Conservation (phyloP, 2,113 vertebrate species). For the Shinisaurus crocodilurus region DNA sequence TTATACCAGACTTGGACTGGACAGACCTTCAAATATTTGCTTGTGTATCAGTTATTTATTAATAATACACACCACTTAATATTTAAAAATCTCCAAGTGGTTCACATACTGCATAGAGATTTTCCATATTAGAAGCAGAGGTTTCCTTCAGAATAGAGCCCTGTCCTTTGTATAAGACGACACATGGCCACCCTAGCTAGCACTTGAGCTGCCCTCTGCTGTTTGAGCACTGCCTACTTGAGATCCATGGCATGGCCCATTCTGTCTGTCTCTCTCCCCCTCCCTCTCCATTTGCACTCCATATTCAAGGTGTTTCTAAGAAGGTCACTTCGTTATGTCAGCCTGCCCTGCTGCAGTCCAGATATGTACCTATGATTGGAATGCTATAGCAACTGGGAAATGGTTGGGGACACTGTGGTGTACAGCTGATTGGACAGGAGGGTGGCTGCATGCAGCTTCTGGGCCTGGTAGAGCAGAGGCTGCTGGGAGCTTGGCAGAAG, state of each 20-base stretch:
- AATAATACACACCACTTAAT: too few species aligned
- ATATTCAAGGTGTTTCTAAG: rapidly evolving
- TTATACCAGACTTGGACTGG: too few species aligned
- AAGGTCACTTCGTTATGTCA: rapidly evolving
- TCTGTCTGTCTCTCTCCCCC: not conserved
- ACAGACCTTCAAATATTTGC: too few species aligned
- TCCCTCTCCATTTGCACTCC: not conserved
- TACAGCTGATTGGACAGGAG: constrained; percentile 38
- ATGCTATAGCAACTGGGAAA: not conserved
- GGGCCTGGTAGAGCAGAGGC: not conserved
- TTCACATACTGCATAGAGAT: too few species aligned
- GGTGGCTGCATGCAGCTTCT: not conserved
- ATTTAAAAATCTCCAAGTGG: too few species aligned
- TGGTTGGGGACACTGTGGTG: not conserved
- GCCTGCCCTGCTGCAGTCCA: rapidly evolving
- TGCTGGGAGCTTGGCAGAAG: constrained; percentile 48
- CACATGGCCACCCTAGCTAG: too few species aligned
- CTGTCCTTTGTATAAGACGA: too few species aligned
- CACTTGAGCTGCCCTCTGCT: not conserved
- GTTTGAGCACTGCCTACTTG: not conserved
- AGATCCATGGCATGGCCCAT: not conserved
- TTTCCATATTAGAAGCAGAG: too few species aligned
- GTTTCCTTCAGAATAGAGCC: too few species aligned
- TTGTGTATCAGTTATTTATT: too few species aligned
- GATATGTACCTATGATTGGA: not conserved